Conservation (phyloP, 1,140 invertebrate genomes). For the Microplitis demolitor region DNA sequence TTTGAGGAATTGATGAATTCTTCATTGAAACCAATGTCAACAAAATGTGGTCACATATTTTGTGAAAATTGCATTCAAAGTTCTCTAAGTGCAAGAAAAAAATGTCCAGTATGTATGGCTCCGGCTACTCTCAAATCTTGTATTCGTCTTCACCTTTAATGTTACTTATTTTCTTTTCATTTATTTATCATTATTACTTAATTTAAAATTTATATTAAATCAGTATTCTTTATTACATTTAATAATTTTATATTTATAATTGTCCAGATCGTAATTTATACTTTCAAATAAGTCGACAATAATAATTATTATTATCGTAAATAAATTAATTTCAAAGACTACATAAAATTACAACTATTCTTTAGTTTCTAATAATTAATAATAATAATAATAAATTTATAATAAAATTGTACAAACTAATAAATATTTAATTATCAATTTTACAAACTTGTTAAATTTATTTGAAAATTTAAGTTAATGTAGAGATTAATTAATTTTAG, state of each 20-base stretch:
- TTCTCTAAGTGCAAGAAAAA: constrained; percentile 26
- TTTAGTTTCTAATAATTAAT: no score
- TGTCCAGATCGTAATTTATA: not conserved
- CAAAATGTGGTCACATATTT: constrained; percentile 47
- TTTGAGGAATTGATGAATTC: constrained; percentile 33
- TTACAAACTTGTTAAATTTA: no score
- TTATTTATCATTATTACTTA: not conserved
- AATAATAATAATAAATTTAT: no score
- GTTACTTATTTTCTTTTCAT: not conserved
- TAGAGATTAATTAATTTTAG: no score
- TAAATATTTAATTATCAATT: no score
- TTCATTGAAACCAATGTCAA: constrained; percentile 36
- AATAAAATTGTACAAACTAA: no score
- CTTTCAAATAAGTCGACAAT: no score
- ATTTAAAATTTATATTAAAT: not conserved
- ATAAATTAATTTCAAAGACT: no score
- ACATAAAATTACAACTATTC: no score
- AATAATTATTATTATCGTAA: no score
- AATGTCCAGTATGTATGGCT: constrained; percentile 41
- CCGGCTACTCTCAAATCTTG: constrained; percentile 29
- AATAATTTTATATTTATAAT: not conserved
- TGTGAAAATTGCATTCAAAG: constrained; percentile 37
- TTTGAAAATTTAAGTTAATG: no score
- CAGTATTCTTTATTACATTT: not conserved
- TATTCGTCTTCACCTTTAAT: constrained; percentile 43